Conservation (phyloP, 2,113 vertebrate species). For the Picathartes gymnocephalus region DNA sequence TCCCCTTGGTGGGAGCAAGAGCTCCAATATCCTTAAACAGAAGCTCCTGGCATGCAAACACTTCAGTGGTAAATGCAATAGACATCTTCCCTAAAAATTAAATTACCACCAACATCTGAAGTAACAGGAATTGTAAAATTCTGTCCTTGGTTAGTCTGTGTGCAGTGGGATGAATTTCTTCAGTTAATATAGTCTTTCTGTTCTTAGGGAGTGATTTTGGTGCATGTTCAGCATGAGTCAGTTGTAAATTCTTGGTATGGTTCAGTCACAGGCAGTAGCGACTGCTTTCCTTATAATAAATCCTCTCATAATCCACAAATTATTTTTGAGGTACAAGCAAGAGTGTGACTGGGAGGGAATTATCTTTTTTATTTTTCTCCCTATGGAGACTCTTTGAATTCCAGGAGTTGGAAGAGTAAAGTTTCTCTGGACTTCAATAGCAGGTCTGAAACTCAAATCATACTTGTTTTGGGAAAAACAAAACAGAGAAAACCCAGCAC, state of each 20-base stretch:
- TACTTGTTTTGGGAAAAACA: background rate
- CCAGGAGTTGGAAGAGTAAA: background rate
- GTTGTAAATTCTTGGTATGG: background rate
- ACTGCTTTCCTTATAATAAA: background rate
- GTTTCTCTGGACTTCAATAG: background rate
- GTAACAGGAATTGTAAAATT: background rate
- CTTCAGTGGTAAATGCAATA: background rate
- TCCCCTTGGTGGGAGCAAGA: background rate
- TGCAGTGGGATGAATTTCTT: background rate
- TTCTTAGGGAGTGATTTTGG: background rate
- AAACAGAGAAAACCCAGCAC: background rate
- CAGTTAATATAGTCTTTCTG: background rate
- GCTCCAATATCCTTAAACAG: background rate
- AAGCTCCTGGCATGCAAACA: background rate
- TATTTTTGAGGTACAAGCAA: background rate
- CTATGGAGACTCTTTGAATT: background rate
- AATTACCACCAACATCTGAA: fast-evolving
- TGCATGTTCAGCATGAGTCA: background rate
- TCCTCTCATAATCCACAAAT: background rate
- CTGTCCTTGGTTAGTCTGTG: background rate
- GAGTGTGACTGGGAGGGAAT: background rate
- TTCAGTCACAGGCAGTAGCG: background rate
- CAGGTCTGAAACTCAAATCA: background rate
- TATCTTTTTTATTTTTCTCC: background rate
- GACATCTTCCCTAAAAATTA: background rate